phyloP scores from a whole-genome alignment of 2,797 vertebrate genomes.

The Squalus acanthias region DNA sequence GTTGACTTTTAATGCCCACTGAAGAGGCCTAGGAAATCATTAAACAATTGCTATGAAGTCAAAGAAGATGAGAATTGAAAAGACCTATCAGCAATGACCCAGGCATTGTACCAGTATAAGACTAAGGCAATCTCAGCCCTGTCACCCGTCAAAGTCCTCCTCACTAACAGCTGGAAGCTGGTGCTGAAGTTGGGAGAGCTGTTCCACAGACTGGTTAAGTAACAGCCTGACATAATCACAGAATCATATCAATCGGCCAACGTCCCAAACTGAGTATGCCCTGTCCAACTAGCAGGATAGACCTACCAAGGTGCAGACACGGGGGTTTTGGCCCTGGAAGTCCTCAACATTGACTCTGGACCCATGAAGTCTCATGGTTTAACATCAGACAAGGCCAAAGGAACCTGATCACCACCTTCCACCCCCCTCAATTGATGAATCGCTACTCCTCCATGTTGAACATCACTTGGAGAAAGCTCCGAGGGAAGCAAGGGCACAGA shows the following conservation, averaged over 20 bases:
- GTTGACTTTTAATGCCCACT: background rate
- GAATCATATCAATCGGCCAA: background rate
- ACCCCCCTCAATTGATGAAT: background rate
- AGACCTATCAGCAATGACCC: too few relatives aligned
- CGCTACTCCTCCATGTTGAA: background rate
- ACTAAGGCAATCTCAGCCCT: background rate
- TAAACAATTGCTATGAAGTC: background rate
- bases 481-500: background rate
- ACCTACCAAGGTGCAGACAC: background rate
- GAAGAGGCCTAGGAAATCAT: background rate
- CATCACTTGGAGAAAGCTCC: background rate
- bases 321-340: background rate
- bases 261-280: background rate
- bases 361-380: background rate
- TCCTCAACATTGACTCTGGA: background rate
- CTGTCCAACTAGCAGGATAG: background rate
- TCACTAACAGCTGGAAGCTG: background rate
- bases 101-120: too few relatives aligned
- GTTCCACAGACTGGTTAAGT: background rate
- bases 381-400: background rate
- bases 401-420: background rate
- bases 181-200: background rate
- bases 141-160: background rate
- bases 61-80: background rate
- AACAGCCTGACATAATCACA: background rate